Evolutionary conservation across 2,797 vertebrate species (phyloP).

Genomic region (Pachyuromys duprasi): DNA sequence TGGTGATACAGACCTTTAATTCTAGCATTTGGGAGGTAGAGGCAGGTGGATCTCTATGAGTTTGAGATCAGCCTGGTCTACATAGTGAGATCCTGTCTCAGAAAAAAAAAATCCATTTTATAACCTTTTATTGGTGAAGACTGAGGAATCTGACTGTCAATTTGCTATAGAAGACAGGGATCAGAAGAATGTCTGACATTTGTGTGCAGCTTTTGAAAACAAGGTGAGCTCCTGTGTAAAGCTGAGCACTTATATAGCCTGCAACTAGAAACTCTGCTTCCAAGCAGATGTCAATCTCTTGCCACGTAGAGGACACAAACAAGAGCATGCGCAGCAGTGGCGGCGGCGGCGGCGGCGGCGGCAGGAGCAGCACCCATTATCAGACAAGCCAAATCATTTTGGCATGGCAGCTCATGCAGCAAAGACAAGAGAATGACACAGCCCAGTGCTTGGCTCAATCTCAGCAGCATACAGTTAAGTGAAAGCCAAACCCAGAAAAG

Average conservation of each 20-base stretch:
- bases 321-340: too few relatives aligned
- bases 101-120: not conserved
- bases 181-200: not conserved
- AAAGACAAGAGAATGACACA: not conserved
- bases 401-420: not conserved
- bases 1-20: not conserved
- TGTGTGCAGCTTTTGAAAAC: not conserved
- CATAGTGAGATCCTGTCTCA: not conserved
- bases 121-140: not conserved
- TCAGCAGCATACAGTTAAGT: not conserved
- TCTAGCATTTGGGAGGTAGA: not conserved
- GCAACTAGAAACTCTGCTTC: not conserved
- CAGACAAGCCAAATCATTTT: not conserved
- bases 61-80: not conserved
- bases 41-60: not conserved
- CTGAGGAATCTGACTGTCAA: not conserved
- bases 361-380: not conserved
- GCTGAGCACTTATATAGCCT: not conserved
- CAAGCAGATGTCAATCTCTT: not conserved
- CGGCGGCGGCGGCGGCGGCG: too few relatives aligned
- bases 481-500: not conserved
- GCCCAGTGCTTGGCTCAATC: not conserved
- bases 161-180: not conserved
- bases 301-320: not conserved
- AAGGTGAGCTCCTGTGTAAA: not conserved